Base-by-base conservation (phyloP, 2,113 vertebrate genomes). In the Percina caprodes region DNA sequence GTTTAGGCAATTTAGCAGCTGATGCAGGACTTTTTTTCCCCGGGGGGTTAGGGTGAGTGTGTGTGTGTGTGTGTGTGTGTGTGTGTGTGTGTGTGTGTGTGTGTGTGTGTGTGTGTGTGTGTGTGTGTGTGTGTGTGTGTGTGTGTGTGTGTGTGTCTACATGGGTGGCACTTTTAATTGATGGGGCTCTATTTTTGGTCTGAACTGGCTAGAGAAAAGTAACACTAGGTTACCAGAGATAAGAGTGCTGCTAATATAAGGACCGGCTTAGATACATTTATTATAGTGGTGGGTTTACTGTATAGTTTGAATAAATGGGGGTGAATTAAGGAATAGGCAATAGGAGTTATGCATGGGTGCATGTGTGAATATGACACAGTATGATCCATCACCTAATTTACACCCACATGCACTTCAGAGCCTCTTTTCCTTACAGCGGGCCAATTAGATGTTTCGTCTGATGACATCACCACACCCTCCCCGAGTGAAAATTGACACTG, bases 1-100 rank as follows among this genome's bases (percentile, higher is more conserved):
- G 83, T 91, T 91, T 83, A 74, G 84, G 85, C 76, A 89, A 90
- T 90, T 90, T 90, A 91, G 74, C 84, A 91, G 89, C 91, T 91
- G 88, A 91, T 85, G 87, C 87, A 83, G 83, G 84, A 91, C 84
- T 86, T 83, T 66, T 59, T 19, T 80, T 80, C 81, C 33, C 33
- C 33, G 8, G 35, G 35, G 35, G 35, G 35, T 35, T 35, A 35
- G 33, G 7, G n/a, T 24, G n/a, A 23, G 60, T 65, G n/a, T 33
- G 16, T 73, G 24, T 46, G 67, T 23, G 21, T n/a, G 48, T 82
- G 74, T n/a, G 80, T 26, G 60, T 11, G 19, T 45, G 61, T 54
- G 52, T 74, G 69, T 35, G 15, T 60, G 33, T 68, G 77, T 70
- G 62, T 62, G 70, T 26, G 59, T 54, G 74, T 55, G 42, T 30